Percentiles rank a stretch among this genome's conserved stretches.
Evolutionary conservation across 2,888 invertebrate species (phyloP).

Genomic region (Cryptophagus acutangulus): DNA sequence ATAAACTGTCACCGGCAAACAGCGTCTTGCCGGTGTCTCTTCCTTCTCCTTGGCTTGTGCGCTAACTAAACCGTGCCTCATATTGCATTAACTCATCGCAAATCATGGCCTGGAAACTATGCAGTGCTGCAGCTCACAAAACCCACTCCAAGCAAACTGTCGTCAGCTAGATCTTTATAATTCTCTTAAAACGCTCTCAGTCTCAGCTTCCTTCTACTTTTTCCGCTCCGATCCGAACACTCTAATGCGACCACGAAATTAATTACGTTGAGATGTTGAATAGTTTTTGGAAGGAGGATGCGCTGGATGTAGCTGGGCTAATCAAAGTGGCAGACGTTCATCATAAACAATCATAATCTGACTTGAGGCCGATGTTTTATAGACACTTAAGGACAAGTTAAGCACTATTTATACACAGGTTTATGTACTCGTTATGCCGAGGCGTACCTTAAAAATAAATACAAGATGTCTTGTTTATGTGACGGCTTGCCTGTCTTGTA

Average conservation of each 20-base stretch:
- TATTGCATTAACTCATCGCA: constrained; percentile 2
- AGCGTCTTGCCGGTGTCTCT: constrained; percentile 33
- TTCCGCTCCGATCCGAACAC: too few relatives aligned
- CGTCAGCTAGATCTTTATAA: too few relatives aligned
- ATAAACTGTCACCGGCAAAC: constrained; percentile 47
- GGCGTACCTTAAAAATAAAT: constrained; percentile 31
- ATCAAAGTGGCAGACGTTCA: too few relatives aligned
- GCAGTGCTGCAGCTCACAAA: too few relatives aligned
- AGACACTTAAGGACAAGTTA: constrained; percentile 34
- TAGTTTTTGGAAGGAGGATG: too few relatives aligned
- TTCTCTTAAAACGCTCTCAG: too few relatives aligned
- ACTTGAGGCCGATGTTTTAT: constrained; percentile 35
- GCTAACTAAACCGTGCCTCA: constrained; percentile 32
- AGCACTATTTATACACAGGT: constrained; percentile 35
- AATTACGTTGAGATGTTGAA: too few relatives aligned
- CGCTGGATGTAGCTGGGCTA: too few relatives aligned
- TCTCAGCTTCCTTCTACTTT: too few relatives aligned
- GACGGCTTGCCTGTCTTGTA: constrained; percentile 37
- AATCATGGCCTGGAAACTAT: constrained; percentile 1
- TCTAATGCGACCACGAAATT: too few relatives aligned
- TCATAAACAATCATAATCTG: too few relatives aligned
- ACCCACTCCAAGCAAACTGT: too few relatives aligned
- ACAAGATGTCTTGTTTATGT: constrained; percentile 39
- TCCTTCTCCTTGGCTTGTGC: constrained; percentile 26
- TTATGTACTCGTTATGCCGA: constrained; percentile 33